Percentiles rank a stretch among this genome's conserved stretches.
These are phyloP conservation scores for Lathamus discolor DNA, from an alignment of 2,113 vertebrate genomes.

Conservation along the genomic window DNA sequence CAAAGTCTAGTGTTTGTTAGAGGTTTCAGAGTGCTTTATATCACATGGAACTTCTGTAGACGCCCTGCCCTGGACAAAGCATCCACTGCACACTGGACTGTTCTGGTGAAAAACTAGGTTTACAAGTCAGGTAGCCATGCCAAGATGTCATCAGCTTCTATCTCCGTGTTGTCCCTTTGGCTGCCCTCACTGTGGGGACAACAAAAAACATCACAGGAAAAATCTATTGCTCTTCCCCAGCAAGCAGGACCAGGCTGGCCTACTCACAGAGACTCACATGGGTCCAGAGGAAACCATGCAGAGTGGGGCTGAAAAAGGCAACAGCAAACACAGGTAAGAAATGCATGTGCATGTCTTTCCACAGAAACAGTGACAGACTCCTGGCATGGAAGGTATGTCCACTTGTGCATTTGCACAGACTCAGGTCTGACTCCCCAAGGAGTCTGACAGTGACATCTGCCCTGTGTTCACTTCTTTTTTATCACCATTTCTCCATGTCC, in stretches of 20 bases:
- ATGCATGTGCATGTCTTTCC: background rate
- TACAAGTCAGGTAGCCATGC: background rate
- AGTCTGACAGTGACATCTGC: background rate
- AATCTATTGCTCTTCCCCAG: background rate
- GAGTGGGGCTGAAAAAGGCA: background rate
- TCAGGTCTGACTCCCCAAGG: background rate
- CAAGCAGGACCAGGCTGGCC: background rate
- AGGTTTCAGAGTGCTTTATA: background rate
- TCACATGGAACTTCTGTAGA: background rate
- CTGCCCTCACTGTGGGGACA: background rate
- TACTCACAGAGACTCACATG: accelerated
- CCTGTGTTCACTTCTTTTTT: background rate
- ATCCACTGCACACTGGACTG: background rate
- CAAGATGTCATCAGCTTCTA: background rate
- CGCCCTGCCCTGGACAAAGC: background rate
- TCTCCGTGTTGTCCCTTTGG: background rate
- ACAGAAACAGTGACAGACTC: accelerated
- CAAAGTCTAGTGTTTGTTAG: background rate
- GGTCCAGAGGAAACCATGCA: background rate
- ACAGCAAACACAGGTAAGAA: background rate
- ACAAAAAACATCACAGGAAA: background rate
- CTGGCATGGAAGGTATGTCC: background rate
- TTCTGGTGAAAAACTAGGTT: background rate
- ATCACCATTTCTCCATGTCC: background rate
- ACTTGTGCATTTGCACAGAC: background rate